Evolutionary conservation across 2,113 vertebrate species (phyloP).

Genomic region (Paramisgurnus dabryanus): DNA sequence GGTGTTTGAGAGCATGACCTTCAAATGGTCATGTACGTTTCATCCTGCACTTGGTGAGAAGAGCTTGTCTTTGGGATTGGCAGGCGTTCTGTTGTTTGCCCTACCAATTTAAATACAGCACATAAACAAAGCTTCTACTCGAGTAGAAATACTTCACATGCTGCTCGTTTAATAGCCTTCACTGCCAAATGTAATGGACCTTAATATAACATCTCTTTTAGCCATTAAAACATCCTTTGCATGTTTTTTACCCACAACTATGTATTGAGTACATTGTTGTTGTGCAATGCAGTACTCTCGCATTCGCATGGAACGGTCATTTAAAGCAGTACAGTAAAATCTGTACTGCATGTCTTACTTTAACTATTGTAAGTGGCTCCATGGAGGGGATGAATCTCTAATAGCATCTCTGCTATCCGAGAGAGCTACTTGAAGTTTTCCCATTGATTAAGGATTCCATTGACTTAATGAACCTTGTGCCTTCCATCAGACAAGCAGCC

Average conservation of each 20-base stretch:
- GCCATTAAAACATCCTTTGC: background rate
- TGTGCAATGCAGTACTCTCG: background rate
- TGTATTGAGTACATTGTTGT: background rate
- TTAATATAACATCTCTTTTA: background rate
- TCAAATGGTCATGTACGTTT: conserved; percentile 42
- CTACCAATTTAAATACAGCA: conserved; percentile 38
- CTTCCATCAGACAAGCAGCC: conserved; percentile 82
- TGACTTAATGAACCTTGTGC: conserved; percentile 92
- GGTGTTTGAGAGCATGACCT: conserved; percentile 54
- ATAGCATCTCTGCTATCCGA: conserved; percentile 60
- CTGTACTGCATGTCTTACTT: conserved; percentile 3
- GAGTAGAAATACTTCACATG: background rate
- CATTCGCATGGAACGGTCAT: background rate
- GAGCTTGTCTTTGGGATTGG: conserved; percentile 46
- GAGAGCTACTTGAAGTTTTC: conserved; percentile 85
- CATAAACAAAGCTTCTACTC: conserved; percentile 23
- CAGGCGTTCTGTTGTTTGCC: conserved; percentile 38
- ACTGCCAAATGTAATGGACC: conserved; percentile 2
- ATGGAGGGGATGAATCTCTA: conserved; percentile 18
- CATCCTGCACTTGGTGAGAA: conserved; percentile 20
- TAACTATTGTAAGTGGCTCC: conserved; percentile 20
- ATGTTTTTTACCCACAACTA: background rate
- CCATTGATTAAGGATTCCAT: conserved; percentile 96
- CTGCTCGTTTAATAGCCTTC: background rate
- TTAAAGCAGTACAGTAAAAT: background rate